Evolutionary conservation across 1,140 invertebrate genomes (phyloP), one percentile per base, ranked within the genome.

Genomic region (Leptoteleia sp.): DNA sequence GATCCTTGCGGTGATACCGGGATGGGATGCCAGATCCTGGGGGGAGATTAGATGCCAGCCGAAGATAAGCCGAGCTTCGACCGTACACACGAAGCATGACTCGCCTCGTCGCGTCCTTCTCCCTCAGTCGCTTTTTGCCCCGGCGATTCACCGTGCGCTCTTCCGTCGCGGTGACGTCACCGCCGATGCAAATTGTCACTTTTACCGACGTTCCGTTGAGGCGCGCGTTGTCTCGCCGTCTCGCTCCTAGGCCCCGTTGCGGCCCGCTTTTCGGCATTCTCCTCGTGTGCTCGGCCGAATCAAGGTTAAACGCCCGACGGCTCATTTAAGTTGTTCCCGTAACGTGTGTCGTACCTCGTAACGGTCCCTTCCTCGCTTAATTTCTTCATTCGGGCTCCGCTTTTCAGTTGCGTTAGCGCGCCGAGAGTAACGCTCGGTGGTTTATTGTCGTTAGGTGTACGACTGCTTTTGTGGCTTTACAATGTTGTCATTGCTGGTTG

Each of bases 21-120:
- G 47, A 79, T 75, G 75, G 76, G 70, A 73, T 70, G 64, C 76
- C 64, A 73, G 76, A 79, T 75, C 64, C 70, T 31, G 19, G 45
- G 62, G 76, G 70, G 50, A 62, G 76, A 73, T 73, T 70, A 79
- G 76, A 73, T 73, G 48, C 62, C 13, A 64, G 62, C 16, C 68
- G 48, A 11, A 8, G 76, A 73, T 79, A 79, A 79, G 43, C 12
- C 45, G 38, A 37, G 68, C 68, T 67, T 50, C 68, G 76, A 45
- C 27, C 67, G 61, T 78, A 72, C 62, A 72, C 67, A 78, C 43
- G 68, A 65, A 67, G 76, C 67, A 70, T 78, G 67, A 78, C 76
- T 78, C 64, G 54, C 2, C 48, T 68, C 54, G 62, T 71, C 40
- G 35, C 54, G 57, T 67, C 59, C 52, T 67, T 68, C 40, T 61